Percentiles rank a stretch among this genome's conserved stretches.
phyloP scores from a whole-genome alignment of 2,888 invertebrate species.

The Anthophora plumipes region DNA sequence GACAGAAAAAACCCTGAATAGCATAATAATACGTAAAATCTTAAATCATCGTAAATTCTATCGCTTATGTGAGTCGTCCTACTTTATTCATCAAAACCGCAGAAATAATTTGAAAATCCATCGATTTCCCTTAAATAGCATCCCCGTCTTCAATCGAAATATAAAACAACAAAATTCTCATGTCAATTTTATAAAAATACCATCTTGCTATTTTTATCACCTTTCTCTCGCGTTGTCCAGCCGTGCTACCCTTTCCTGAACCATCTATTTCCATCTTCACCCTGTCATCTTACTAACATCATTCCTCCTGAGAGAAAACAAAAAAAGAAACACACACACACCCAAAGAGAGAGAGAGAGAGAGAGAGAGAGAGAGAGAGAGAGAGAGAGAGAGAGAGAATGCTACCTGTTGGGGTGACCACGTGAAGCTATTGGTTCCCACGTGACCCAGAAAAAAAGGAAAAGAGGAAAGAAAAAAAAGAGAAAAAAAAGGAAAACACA shows the following conservation, averaged over 20 bases:
- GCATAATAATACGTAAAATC: too few species aligned
- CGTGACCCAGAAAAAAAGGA: conserved; percentile 48
- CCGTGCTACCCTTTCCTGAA: not conserved
- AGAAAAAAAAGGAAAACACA: conserved; percentile 43
- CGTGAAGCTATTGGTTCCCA: conserved; percentile 38
- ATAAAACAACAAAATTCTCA: not conserved
- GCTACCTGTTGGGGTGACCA: conserved; percentile 57
- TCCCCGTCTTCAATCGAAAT: not conserved
- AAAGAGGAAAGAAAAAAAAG: not conserved
- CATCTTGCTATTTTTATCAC: conserved; percentile 5
- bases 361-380: not conserved
- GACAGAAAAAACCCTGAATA: too few species aligned
- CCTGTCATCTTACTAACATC: not conserved
- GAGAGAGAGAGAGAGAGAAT: not conserved
- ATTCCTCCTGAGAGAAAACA: too few species aligned
- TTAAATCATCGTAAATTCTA: too few species aligned
- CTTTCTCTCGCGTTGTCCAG: not conserved
- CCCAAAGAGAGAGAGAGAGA: too few species aligned
- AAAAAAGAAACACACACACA: too few species aligned
- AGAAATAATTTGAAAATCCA: not conserved
- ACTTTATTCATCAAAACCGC: too few species aligned
- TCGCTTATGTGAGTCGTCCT: too few species aligned
- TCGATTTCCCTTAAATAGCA: conserved; percentile 3
- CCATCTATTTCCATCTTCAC: not conserved
- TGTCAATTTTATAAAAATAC: conserved; percentile 1